phyloP scores from a whole-genome alignment of 2,888 invertebrate genomes.

The Rhingia rostrata region DNA sequence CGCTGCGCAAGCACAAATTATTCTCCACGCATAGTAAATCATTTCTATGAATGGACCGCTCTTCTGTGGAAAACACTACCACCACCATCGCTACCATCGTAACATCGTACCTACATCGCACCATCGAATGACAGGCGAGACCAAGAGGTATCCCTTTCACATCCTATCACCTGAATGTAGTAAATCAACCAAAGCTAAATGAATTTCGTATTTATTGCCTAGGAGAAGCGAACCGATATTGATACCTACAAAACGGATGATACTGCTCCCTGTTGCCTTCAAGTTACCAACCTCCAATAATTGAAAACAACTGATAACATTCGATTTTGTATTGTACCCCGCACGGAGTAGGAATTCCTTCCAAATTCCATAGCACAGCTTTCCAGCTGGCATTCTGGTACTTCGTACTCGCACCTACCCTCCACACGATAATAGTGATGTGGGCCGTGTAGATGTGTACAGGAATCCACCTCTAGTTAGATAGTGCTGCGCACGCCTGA shows the following conservation, averaged over 20 bases:
- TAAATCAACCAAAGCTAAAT: slow-evolving; percentile 55
- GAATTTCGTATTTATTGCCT: slow-evolving; percentile 47
- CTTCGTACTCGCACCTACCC: slow-evolving; percentile 20
- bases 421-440: slow-evolving; percentile 30
- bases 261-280: slow-evolving; percentile 43
- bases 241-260: slow-evolving; percentile 25
- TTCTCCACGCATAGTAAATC: slow-evolving; percentile 61
- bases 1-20: slow-evolving; percentile 50
- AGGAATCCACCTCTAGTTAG: slow-evolving; percentile 51
- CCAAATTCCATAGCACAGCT: slow-evolving; percentile 55
- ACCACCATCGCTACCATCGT: slow-evolving; percentile 12
- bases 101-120: too few species aligned
- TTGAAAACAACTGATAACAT: slow-evolving; percentile 71
- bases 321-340: slow-evolving; percentile 34
- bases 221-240: slow-evolving; percentile 43
- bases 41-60: slow-evolving; percentile 67
- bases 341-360: slow-evolving; percentile 29
- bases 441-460: slow-evolving; percentile 48
- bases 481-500: slow-evolving; percentile 68
- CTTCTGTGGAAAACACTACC: slow-evolving; percentile 24
- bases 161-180: slow-evolving; percentile 15
- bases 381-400: slow-evolving; percentile 61
- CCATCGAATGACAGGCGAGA: not conserved
- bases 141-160: not conserved
- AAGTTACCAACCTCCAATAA: slow-evolving; percentile 23